Evolutionary conservation across 2,888 invertebrate species (phyloP), one percentile per base, ranked within the genome.

Genomic region (Xanthorhoe designata): DNA sequence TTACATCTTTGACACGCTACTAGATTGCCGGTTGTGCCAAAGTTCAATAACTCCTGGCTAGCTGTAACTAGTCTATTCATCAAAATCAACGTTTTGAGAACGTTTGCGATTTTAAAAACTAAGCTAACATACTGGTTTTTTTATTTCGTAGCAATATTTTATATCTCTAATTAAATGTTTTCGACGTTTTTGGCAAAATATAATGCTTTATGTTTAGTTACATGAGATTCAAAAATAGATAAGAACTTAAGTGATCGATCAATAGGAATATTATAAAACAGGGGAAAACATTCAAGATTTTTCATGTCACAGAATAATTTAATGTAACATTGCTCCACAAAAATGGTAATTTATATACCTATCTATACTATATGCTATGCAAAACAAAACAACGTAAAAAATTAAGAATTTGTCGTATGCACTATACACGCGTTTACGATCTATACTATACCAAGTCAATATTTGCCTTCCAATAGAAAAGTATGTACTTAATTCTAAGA

Each of bases 391-490:
- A 24, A 24, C n/a, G 32, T 53, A 24, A 24, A 53, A 53, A 47
- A 50, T 59, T 59, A 54, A 73, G 72, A 56, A 55, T 49, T 47
- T 53, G 52, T 64, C 70, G 71, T 71, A 24, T 19, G 17, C n/a
- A n/a, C n/a, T n/a, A n/a, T n/a, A n/a, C n/a, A n/a, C n/a, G n/a
- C 38, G 24, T 19, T 77, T 73, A 70, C 76, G 74, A 78, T 78
- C 77, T 78, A 74, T 78, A 79, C 74, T 74, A 72, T 24, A 24
- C 24, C 5, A 7, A 80, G 85, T 85, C 80, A 85, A 89, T 84
- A 87, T 78, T 79, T 77, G 64, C 84, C 79, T 85, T 85, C 79
- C 80, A 79, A 76, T 79, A 82, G 85, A 83, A 78, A 81, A 75
- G 76, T 72, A 66, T 61, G 79, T 77, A 78, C 79, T 32, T 7